Conservation (phyloP, 35 echinoderm and acorn worm genomes). For the Patiria miniata region DNA sequence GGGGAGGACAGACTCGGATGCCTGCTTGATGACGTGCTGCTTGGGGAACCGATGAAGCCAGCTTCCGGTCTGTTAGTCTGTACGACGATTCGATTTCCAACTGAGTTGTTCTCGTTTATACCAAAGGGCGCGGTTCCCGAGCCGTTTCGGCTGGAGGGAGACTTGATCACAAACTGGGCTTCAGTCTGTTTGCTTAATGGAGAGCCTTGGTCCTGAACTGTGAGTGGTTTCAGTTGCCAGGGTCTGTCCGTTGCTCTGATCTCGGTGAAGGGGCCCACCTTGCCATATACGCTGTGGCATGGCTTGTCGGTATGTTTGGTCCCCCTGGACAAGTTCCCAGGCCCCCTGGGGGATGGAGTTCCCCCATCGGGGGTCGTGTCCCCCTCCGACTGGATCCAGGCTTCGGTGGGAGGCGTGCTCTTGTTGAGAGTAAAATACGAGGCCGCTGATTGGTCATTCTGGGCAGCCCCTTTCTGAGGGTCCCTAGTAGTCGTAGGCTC, state of each 20-base stretch:
- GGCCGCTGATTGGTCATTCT: not conserved
- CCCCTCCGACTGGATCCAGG: not conserved
- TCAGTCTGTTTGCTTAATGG: not conserved
- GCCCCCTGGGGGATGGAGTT: not conserved
- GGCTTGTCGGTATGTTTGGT: not conserved
- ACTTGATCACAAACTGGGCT: not conserved
- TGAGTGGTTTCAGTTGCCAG: not conserved
- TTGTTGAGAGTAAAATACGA: not conserved
- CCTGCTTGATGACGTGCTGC: not conserved
- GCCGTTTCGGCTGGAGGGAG: not conserved
- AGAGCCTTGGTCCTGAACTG: not conserved
- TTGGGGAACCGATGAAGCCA: not conserved
- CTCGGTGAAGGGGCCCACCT: constrained; percentile 12
- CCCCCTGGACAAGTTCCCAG: not conserved
- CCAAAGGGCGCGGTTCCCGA: not conserved
- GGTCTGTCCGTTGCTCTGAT: not conserved
- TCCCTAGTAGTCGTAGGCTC: not conserved
- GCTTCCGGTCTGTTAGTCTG: not conserved
- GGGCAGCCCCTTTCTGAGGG: not conserved
- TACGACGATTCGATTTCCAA: not conserved
- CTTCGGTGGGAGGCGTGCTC: not conserved
- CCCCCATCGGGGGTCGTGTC: not conserved
- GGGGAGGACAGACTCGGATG: not conserved
- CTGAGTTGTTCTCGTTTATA: not conserved
- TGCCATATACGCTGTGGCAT: not conserved